A percentile compares a stretch with the other conserved stretches of the same genome.
phyloP scores from a whole-genome alignment of 2,797 vertebrate species.

The Valencia hispanica region DNA sequence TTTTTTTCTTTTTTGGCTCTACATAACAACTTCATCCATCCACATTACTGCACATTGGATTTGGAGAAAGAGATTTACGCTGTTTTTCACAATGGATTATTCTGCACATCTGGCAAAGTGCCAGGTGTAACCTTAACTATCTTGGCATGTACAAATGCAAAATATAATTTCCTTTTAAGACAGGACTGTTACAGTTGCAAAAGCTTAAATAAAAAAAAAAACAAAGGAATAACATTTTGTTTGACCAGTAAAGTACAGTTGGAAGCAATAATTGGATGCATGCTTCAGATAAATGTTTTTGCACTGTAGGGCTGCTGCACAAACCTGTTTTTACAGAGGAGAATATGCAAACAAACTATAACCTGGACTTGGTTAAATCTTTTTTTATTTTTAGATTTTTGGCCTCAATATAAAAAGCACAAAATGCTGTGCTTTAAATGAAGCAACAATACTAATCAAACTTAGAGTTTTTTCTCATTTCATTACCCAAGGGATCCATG shows the following conservation, averaged over 20 bases:
- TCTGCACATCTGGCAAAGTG: conserved; percentile 30
- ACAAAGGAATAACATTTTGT: conserved; percentile 34
- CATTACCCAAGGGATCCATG: conserved; percentile 21
- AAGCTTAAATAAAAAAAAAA: conserved; percentile 60
- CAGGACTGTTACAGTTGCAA: conserved; percentile 28
- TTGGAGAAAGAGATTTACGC: conserved; percentile 20
- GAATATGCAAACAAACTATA: neutral
- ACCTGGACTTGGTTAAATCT: neutral
- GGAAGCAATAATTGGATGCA: conserved; percentile 40
- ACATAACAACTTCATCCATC: conserved; percentile 32
- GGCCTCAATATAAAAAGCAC: conserved; percentile 10
- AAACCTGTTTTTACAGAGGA: neutral
- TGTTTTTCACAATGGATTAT: conserved; percentile 37
- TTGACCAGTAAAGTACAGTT: conserved; percentile 25
- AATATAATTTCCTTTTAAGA: conserved; percentile 48
- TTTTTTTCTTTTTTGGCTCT: conserved; percentile 8
- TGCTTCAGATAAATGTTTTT: conserved; percentile 12
- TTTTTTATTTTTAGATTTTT: conserved; percentile 21
- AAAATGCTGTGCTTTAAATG: conserved; percentile 32
- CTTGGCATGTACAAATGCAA: conserved; percentile 44
- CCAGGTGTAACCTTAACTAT: conserved; percentile 43
- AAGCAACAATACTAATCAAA: neutral
- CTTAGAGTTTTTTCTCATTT: conserved; percentile 42
- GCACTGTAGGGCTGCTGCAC: neutral
- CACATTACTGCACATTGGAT: conserved; percentile 27